Percentiles rank a stretch among this genome's conserved stretches.
phyloP scores from a whole-genome alignment of 1,140 invertebrate genomes.

The Lepeophtheirus salmonis region DNA sequence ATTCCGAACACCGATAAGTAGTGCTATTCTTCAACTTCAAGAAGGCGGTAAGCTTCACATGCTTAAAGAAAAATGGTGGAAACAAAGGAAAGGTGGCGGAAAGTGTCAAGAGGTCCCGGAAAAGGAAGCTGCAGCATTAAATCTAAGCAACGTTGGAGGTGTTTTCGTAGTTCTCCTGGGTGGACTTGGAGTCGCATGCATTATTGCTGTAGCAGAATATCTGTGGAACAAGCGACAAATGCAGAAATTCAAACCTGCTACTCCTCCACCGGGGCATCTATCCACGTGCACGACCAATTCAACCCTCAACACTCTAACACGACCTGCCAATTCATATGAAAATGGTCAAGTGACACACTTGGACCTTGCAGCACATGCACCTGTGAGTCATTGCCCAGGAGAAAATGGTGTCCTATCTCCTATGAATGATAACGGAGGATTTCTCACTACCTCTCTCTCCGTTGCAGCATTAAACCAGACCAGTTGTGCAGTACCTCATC shows the following conservation, averaged over 20 bases:
- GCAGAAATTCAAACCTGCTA: background rate
- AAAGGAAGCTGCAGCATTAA: slow-evolving; percentile 29
- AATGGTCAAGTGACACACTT: slow-evolving; percentile 14
- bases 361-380: slow-evolving; percentile 7
- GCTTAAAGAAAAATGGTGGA: slow-evolving; percentile 37
- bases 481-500: slow-evolving; percentile 6
- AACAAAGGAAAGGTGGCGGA: slow-evolving; percentile 26
- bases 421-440: slow-evolving; percentile 2
- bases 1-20: slow-evolving; percentile 48
- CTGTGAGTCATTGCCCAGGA: background rate
- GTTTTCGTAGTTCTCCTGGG: slow-evolving; percentile 35
- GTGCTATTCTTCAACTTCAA: slow-evolving; percentile 35
- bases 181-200: slow-evolving; percentile 27
- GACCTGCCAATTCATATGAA: background rate
- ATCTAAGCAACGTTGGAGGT: slow-evolving; percentile 32
- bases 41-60: slow-evolving; percentile 32
- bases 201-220: slow-evolving; percentile 30
- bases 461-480: background rate
- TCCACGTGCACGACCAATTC: slow-evolving; percentile 7
- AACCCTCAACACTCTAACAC: background rate
- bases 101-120: slow-evolving; percentile 19
- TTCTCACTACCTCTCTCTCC: slow-evolving; percentile 3
- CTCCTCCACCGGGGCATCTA: background rate
- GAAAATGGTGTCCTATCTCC: background rate
- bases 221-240: slow-evolving; percentile 29